Evolutionary conservation across 2,113 vertebrate species (phyloP).

Genomic region (Orthonyx spaldingii): DNA sequence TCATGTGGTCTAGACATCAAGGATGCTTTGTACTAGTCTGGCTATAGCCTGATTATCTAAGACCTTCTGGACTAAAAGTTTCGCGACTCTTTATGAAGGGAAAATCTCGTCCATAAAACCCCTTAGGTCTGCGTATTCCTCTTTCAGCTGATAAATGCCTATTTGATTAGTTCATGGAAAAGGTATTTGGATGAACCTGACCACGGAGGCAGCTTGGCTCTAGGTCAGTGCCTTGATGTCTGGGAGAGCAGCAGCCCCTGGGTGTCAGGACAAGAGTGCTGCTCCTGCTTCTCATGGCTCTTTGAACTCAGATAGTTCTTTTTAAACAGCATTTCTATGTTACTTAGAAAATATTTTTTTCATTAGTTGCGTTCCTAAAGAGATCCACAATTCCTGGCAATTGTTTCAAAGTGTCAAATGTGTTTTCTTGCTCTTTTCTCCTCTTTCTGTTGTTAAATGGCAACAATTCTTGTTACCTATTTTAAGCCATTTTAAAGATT

Average conservation of each 20-base stretch:
- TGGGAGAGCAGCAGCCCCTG: background rate
- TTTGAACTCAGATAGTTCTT: background rate
- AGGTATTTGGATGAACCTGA: conserved; percentile 3
- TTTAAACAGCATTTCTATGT: background rate
- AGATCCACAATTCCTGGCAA: background rate
- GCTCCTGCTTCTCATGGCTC: background rate
- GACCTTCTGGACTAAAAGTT: conserved; percentile 5
- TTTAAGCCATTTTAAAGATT: background rate
- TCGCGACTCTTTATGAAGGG: background rate
- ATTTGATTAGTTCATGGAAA: conserved; percentile 1
- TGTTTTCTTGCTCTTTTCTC: background rate
- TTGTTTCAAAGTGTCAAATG: background rate
- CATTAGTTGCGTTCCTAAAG: background rate
- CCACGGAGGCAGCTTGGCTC: background rate
- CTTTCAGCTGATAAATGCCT: background rate
- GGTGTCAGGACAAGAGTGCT: background rate
- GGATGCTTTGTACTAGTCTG: conserved; percentile 46
- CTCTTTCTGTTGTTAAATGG: background rate
- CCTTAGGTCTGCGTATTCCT: background rate
- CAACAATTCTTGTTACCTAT: background rate
- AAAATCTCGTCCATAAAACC: background rate
- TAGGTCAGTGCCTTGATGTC: background rate
- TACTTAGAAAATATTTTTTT: background rate
- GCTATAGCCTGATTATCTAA: background rate
- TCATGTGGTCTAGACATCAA: conserved; percentile 36